Base-by-base conservation (phyloP, 2,888 invertebrate genomes). In the Hypomecis punctinalis region DNA sequence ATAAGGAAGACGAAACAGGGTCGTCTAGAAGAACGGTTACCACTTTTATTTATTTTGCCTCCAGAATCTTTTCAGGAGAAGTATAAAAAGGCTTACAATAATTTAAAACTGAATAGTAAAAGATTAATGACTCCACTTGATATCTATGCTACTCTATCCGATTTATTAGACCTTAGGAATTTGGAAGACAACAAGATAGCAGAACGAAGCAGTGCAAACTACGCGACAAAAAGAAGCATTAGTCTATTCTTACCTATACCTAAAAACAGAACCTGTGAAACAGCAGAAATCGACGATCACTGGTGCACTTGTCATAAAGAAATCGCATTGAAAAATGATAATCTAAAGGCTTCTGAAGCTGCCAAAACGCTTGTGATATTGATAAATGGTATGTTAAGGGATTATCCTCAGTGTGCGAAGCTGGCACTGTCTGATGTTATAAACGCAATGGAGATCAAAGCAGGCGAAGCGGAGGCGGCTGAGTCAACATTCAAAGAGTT, bases 301-400 rank as follows among this genome's bases (percentile, higher is more conserved):
- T 98, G 97, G 96, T 98, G 98, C 84, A 96, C 97, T 33, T 98
- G 98, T 73, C 96, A 97, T 76, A 94, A 94, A 63, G 94, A 95
- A 55, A 86, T 89, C 53, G 93, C 94, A 69, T 79, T 97, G 11
- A 80, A 93, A 0, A 86, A 89, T 0, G 91, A 94, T 37, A 94
- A 95, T 71, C 74, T 84, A 0, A 79, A 86, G 7, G 95, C 96
- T 0, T 80, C 88, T 5, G 89, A 94, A 43, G 95, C 95, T 0
- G 95, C 96, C 0, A 79, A 88, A 0, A 94, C 94, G 68, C 87
- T 97, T n/a, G 94, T 97, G 0, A 79, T 86, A 5, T 88, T 94
- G 67, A 92, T 98, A 45, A 98, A 97, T 81, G 68, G 80, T 6
- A 88, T 95, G 75, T 79, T 97, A 4, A 83, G 82, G 33, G 88